A percentile compares a stretch with the other conserved stretches of the same genome.
phyloP scores from a whole-genome alignment of 2,797 vertebrate species.

The Pantherophis alleghaniensis region DNA sequence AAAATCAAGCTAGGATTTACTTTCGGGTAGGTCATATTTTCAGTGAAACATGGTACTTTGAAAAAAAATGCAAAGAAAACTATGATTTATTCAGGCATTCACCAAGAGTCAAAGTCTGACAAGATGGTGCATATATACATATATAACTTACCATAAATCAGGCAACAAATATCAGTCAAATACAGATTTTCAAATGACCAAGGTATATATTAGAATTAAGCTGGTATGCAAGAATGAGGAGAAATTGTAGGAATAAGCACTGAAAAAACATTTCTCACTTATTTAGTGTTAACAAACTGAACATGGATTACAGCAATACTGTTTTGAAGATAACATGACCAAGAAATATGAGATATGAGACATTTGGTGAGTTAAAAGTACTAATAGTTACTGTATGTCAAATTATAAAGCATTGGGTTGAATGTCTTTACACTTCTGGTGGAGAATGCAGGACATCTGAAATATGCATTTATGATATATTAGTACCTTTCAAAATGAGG shows the following conservation, averaged over 20 bases:
- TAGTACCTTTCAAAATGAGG: constrained; percentile 68
- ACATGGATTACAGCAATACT: not conserved
- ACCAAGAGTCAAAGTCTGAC: not conserved
- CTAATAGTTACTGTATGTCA: constrained; percentile 36
- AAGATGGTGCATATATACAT: not conserved
- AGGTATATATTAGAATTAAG: constrained; percentile 18
- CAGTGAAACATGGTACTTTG: not conserved
- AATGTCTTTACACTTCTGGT: constrained; percentile 51
- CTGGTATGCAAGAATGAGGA: constrained; percentile 1
- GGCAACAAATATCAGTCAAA: constrained; percentile 37
- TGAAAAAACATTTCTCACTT: constrained; percentile 1
- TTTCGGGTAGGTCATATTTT: no score
- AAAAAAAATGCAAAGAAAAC: not conserved
- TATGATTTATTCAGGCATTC: not conserved
- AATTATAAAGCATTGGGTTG: constrained; percentile 19
- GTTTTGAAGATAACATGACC: constrained; percentile 17
- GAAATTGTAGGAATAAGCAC: not conserved
- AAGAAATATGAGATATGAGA: constrained; percentile 23
- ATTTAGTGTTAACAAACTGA: constrained; percentile 14
- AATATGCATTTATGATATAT: constrained; percentile 63
- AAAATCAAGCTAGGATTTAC: no score
- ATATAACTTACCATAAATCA: not conserved
- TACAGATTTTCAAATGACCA: constrained; percentile 34
- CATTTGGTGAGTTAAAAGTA: constrained; percentile 20
- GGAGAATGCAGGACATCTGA: constrained; percentile 53